Percentiles rank a stretch among this genome's conserved stretches.
Conservation (phyloP, 2,113 vertebrate genomes). For the Naja naja region DNA sequence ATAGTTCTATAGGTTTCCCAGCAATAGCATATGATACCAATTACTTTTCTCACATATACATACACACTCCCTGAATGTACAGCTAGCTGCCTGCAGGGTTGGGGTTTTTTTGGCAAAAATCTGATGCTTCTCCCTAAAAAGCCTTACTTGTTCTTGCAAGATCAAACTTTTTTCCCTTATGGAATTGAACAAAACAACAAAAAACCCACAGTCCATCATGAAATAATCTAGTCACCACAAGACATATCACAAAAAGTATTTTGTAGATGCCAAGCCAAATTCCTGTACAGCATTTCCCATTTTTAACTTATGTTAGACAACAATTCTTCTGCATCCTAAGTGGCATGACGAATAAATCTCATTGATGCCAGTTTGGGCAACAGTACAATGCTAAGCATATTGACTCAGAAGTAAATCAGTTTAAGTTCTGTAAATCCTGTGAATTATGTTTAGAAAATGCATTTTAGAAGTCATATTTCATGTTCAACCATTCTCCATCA, state of each 20-base stretch:
- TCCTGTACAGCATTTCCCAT: constrained; percentile 24
- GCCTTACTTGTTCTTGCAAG: not conserved
- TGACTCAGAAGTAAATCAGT: not conserved
- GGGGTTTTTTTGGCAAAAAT: not conserved
- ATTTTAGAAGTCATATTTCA: constrained; percentile 28
- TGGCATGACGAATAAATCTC: not conserved
- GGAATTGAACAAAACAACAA: not conserved
- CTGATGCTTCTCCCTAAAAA: not conserved
- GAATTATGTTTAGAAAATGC: not conserved
- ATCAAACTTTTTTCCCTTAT: not conserved
- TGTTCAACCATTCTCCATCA: constrained; percentile 24
- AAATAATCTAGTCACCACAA: constrained; percentile 7
- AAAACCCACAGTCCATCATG: not conserved
- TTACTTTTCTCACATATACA: not conserved
- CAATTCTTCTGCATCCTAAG: not conserved
- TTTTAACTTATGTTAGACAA: not conserved
- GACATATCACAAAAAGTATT: constrained; percentile 25
- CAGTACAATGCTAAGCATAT: constrained; percentile 29
- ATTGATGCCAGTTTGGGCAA: not conserved
- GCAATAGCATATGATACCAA: not conserved
- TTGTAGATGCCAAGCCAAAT: constrained; percentile 24
- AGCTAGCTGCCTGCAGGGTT: not conserved
- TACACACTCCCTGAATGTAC: not conserved
- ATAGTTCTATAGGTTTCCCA: not conserved
- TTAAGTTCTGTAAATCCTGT: not conserved